These are phyloP conservation scores for Prionailurus viverrinus DNA, from an alignment of 2,113 vertebrate species.

Conservation along the genomic window DNA sequence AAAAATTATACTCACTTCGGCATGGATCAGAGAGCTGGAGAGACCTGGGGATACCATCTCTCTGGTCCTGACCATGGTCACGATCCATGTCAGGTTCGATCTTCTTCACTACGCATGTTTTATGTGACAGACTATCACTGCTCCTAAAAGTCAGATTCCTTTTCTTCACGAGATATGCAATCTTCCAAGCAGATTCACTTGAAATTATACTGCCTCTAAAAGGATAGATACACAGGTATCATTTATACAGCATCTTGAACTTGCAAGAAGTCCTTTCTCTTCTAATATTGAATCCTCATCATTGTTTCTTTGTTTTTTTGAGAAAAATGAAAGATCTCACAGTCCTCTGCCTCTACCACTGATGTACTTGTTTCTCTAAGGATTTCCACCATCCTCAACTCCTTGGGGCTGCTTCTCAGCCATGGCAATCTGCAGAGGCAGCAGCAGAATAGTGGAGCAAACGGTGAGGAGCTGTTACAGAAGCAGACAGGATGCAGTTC, in stretches of 20 bases:
- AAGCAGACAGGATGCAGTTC: neutral
- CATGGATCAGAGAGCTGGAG: neutral
- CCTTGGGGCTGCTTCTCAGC: slow-evolving; percentile 11
- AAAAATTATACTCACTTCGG: neutral
- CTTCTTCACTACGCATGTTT: neutral
- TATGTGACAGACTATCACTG: neutral
- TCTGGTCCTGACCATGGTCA: neutral
- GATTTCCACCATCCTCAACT: neutral
- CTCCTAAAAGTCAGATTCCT: neutral
- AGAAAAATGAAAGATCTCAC: neutral
- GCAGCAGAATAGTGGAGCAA: neutral
- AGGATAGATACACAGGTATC: neutral
- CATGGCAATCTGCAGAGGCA: neutral
- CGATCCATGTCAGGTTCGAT: neutral
- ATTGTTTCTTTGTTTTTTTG: neutral
- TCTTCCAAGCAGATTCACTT: neutral
- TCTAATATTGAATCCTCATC: neutral
- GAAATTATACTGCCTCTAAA: neutral
- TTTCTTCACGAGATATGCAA: neutral
- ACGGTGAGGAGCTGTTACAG: neutral
- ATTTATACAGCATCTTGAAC: neutral
- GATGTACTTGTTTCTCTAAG: neutral
- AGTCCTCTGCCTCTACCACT: neutral
- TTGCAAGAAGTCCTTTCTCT: neutral
- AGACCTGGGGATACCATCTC: neutral